Evolutionary conservation across 92 coral and sea anemone species (phyloP), one percentile per base, ranked within the genome.

Genomic region (Chrysogorgia sp.): DNA sequence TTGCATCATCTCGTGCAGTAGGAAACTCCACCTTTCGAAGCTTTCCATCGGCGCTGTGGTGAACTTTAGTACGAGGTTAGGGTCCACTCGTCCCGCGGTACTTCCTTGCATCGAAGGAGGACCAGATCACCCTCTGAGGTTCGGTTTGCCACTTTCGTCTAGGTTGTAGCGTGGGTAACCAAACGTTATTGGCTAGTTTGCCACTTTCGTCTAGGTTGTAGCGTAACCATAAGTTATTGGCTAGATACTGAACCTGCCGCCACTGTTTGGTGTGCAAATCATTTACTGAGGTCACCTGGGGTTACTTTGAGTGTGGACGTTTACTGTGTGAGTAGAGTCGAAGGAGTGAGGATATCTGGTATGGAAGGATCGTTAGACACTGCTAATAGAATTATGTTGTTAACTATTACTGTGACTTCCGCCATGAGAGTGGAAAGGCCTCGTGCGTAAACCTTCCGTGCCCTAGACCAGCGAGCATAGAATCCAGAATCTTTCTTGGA

Each of bases 21-120:
- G 63, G n/a, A 47, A 81, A 23, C 21, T 70, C 81, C 21, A 81
- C 81, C 71, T 81, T 81, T n/a, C 84, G 78, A 26, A 78, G 75
- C 41, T 52, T 79, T 0, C 77, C 77, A 30, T 76, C 81, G 0
- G 74, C 81, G 14, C 74, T 59, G 34, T 14, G 20, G 15, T 21
- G 58, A 10, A 69, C 37, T 45, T 76, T 58, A 25, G 32, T 62
- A 35, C n/a, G 45, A 76, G 63, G 83, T 76, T 10, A 79, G 63
- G 7, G 83, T 67, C 81, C 81, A 81, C 34, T 20, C 6, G 60
- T 81, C 69, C 31, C 85, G 67, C 17, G 85, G 85, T 58, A 26
- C 0, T 30, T 81, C 70, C 57, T 81, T 56, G 47, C 60, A 23
- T 22, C 47, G 63, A 23, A 79, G 84, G 30, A 64, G 83, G 10